Evolutionary conservation across 2,113 vertebrate species (phyloP).

Genomic region (Zingel zingel): DNA sequence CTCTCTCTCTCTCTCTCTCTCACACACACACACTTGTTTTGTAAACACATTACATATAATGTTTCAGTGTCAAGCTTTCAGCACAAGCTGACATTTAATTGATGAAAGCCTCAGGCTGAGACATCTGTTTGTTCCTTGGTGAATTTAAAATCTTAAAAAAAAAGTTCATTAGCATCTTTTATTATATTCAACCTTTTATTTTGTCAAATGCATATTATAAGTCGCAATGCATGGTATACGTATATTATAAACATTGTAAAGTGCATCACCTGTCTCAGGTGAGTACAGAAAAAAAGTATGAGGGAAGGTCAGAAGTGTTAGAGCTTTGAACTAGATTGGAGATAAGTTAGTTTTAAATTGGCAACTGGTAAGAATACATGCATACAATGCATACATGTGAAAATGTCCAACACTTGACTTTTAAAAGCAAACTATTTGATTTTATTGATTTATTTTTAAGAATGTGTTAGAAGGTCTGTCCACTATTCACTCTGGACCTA

Average conservation of each 20-base stretch:
- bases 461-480: too few species aligned
- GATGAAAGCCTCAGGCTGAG: slow-evolving; percentile 5
- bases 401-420: background rate
- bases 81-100: slow-evolving; percentile 12
- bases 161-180: background rate
- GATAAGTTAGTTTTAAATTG: too few species aligned
- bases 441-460: too few species aligned
- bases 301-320: background rate
- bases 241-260: background rate
- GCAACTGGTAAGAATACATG: too few species aligned
- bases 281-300: too few species aligned
- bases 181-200: background rate
- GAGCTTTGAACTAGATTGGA: background rate
- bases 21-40: slow-evolving; percentile 5
- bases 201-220: background rate
- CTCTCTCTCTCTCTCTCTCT: background rate
- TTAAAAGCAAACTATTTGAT: background rate
- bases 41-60: slow-evolving; percentile 10
- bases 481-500: too few species aligned
- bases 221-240: background rate
- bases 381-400: too few species aligned
- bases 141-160: slow-evolving; percentile 10
- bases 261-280: background rate
- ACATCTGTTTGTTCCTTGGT: slow-evolving; percentile 5
- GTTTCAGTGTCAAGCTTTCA: slow-evolving; percentile 5